These are phyloP conservation scores for Protosalanx chinensis DNA, from an alignment of 2,797 vertebrate genomes.

Conservation along the genomic window DNA sequence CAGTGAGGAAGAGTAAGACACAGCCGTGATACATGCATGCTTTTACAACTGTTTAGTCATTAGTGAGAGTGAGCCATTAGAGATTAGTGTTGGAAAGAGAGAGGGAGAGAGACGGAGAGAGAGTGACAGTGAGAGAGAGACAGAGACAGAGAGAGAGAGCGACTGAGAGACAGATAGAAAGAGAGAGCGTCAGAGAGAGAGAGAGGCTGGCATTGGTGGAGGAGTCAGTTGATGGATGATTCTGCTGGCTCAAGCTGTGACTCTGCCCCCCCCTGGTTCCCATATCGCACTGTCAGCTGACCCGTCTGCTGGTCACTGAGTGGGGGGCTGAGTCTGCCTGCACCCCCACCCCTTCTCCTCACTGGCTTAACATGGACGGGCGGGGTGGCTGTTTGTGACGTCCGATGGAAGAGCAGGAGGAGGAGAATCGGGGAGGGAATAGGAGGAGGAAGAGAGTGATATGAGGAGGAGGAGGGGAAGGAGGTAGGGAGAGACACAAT, in stretches of 20 bases:
- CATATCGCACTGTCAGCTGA: neutral
- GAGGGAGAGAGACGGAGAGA: conserved; percentile 1
- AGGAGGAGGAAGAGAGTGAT: neutral
- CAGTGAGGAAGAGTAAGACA: neutral
- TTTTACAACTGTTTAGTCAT: conserved; percentile 2
- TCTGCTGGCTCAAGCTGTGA: conserved; percentile 19
- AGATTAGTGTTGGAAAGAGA: conserved; percentile 9
- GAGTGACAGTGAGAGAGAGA: neutral
- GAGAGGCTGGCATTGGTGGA: conserved; percentile 10
- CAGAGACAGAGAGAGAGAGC: too few relatives aligned
- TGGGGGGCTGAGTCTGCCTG: too few relatives aligned
- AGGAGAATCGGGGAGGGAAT: too few relatives aligned
- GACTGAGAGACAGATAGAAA: too few relatives aligned
- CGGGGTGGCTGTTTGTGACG: too few relatives aligned
- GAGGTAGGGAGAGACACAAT: neutral
- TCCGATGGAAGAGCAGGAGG: neutral
- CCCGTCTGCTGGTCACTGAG: neutral
- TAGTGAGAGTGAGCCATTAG: conserved; percentile 27
- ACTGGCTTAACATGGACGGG: too few relatives aligned
- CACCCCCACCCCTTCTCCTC: too few relatives aligned
- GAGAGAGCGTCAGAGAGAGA: too few relatives aligned
- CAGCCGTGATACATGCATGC: neutral
- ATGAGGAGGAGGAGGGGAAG: neutral
- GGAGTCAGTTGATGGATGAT: conserved; percentile 16
- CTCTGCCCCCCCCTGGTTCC: neutral